Evolutionary conservation across 37 sponge, comb jelly and placozoan species (phyloP), one percentile per base, ranked within the genome.

Genomic region (Eunapius fragilis): DNA sequence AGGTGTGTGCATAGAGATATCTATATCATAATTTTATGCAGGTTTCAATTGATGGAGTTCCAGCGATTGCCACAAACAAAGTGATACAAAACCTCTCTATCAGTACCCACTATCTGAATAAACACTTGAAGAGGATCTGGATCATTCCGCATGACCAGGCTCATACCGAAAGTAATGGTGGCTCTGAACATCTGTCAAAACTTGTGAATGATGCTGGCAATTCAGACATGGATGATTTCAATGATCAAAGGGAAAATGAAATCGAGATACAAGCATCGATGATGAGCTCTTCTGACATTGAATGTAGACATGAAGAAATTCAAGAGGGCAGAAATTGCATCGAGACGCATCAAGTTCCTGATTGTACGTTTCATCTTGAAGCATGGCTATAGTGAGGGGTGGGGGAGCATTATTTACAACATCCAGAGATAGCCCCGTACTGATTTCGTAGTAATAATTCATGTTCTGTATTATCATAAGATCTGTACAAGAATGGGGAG

Each of bases 401-500:
- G n/a, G n/a, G n/a, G n/a, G n/a, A n/a, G n/a, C n/a, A n/a, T n/a
- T n/a, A n/a, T n/a, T n/a, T n/a, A n/a, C n/a, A n/a, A n/a, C n/a
- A n/a, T n/a, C n/a, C n/a, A n/a, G n/a, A n/a, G n/a, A n/a, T n/a
- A n/a, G n/a, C n/a, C n/a, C n/a, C n/a, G n/a, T n/a, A n/a, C n/a
- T n/a, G n/a, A n/a, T n/a, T n/a, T n/a, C n/a, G n/a, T n/a, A n/a
- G n/a, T n/a, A n/a, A n/a, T n/a, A n/a, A n/a, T n/a, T n/a, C n/a
- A 58, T 58, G 14, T 58, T 17, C 6, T 58, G 58, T 72, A 14
- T 31, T 32, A 19, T 10, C 1, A 22, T 31, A 41, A 72, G 31
- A 31, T 22, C 73, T 72, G 28, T 72, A 32, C 73, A 30, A 31
- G n/a, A 68, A 85, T 32, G 85, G 85, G 9, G 78, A 28, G 37